Conservation (phyloP, 2,797 vertebrate genomes). For the Crypturellus tataupa region DNA sequence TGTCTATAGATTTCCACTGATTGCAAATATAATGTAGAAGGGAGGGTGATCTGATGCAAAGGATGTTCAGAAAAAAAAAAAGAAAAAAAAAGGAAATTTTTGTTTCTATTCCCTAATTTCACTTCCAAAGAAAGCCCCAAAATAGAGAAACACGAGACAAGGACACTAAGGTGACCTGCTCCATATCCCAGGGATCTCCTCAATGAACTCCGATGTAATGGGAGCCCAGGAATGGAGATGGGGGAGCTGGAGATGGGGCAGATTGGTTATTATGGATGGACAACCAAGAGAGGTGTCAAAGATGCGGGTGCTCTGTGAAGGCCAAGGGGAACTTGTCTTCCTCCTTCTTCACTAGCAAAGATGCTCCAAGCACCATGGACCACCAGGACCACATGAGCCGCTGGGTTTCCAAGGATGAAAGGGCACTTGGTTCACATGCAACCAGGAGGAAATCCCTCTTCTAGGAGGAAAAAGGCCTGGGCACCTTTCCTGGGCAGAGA, state of each 20-base stretch:
- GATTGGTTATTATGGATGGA: not conserved
- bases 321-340: not conserved
- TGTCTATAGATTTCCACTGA: not conserved
- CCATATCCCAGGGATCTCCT: not conserved
- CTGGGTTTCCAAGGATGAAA: not conserved
- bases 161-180: not conserved
- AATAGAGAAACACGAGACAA: accelerated
- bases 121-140: not conserved
- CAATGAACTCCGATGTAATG: not conserved
- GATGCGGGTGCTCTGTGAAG: not conserved
- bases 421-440: not conserved
- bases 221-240: not conserved
- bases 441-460: not conserved
- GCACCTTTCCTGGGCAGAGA: too few species aligned
- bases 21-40: not conserved
- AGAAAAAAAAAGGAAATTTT: not conserved
- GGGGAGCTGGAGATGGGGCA: not conserved
- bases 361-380: not conserved
- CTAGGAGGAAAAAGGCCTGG: not conserved
- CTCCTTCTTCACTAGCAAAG: not conserved
- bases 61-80: not conserved
- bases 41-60: not conserved
- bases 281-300: not conserved
- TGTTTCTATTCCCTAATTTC: too few species aligned
- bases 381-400: not conserved